Evolutionary conservation across 2,888 invertebrate species (phyloP).

Genomic region (Lobophora halterata): DNA sequence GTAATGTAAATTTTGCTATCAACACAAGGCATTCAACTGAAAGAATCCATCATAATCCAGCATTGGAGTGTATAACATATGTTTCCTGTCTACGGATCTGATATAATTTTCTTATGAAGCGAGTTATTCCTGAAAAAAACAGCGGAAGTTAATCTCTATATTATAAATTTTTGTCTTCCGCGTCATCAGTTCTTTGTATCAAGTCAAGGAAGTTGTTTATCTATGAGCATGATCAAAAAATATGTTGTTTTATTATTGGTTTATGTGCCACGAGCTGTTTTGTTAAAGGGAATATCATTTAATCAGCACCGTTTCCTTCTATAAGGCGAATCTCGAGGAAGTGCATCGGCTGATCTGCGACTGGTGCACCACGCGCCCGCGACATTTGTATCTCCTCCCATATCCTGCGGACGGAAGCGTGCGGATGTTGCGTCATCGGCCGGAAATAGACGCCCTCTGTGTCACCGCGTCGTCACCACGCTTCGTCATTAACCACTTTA

Average conservation of each 20-base stretch:
- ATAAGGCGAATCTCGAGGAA: slow-evolving; percentile 60
- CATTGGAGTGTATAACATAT: slow-evolving; percentile 32
- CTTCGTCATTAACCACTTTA: slow-evolving; percentile 30
- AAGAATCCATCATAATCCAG: slow-evolving; percentile 28
- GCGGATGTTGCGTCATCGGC: slow-evolving; percentile 74
- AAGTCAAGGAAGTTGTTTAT: slow-evolving; percentile 5
- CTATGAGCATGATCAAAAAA: not conserved
- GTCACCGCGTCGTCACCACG: slow-evolving; percentile 55
- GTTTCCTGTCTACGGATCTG: slow-evolving; percentile 33
- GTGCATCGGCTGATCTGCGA: slow-evolving; percentile 57
- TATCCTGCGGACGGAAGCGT: slow-evolving; percentile 72
- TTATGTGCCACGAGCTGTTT: slow-evolving; percentile 1
- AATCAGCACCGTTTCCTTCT: too few relatives aligned
- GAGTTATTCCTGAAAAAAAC: slow-evolving; percentile 46
- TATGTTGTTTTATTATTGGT: not conserved
- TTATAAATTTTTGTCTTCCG: slow-evolving; percentile 40
- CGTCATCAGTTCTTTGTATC: slow-evolving; percentile 33
- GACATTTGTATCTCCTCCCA: slow-evolving; percentile 61
- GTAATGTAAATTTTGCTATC: slow-evolving; percentile 28
- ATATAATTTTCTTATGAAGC: slow-evolving; percentile 45
- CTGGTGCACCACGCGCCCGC: too few relatives aligned
- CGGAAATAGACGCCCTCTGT: slow-evolving; percentile 78
- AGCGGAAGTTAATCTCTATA: slow-evolving; percentile 43
- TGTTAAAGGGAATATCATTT: too few relatives aligned
- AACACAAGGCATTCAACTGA: slow-evolving; percentile 19